A percentile compares a stretch with the other conserved stretches of the same genome.
phyloP scores from a whole-genome alignment of 2,113 vertebrate genomes.

The Orycteropus afer region DNA sequence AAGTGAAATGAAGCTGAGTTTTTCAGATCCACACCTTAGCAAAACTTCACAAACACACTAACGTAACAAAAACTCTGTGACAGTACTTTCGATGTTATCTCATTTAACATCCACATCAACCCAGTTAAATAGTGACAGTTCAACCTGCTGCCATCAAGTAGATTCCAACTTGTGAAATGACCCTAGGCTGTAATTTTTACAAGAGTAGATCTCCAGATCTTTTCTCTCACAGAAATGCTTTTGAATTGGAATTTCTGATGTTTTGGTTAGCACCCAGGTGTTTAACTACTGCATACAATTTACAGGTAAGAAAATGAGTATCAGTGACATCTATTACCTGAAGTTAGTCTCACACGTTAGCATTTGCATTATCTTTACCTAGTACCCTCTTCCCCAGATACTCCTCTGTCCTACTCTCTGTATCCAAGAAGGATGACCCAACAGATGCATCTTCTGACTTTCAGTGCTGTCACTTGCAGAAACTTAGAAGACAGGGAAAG shows the following conservation, averaged over 20 bases:
- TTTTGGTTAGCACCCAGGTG: too few species aligned
- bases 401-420: background rate
- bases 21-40: constrained; percentile 16
- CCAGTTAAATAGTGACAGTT: background rate
- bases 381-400: background rate
- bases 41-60: background rate
- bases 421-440: background rate
- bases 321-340: background rate
- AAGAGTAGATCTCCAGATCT: too few species aligned
- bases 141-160: too few species aligned
- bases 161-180: too few species aligned
- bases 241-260: too few species aligned
- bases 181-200: too few species aligned
- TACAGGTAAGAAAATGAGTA: background rate
- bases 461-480: background rate
- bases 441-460: background rate
- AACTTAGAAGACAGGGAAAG: background rate
- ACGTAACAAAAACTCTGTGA: background rate
- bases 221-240: too few species aligned
- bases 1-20: constrained; percentile 27
- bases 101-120: constrained; percentile 13
- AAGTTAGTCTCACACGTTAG: background rate
- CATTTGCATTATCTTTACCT: background rate
- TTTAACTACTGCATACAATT: background rate
- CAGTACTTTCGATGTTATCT: background rate